Evolutionary conservation across 2,888 invertebrate species (phyloP), one percentile per base, ranked within the genome.

Genomic region (Mythimna lalbum): DNA sequence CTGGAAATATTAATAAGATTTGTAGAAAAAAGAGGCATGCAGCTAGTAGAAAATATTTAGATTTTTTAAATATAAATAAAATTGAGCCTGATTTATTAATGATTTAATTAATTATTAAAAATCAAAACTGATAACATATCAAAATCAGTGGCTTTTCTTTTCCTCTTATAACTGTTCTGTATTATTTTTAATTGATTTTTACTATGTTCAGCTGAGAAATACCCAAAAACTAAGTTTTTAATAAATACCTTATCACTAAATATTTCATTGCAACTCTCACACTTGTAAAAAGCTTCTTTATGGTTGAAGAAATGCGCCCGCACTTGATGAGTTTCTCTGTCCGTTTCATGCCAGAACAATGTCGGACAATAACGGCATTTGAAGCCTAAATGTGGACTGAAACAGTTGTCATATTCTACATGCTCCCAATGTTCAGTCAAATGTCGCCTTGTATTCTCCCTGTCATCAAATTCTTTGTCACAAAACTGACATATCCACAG

Each of bases 401-500:
- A 95, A 78, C 96, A 96, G 76, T 95, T 96, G 73, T 94, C 93
- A 87, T 89, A 91, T 59, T 94, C 93, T 47, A 93, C 84, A 1
- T 76, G 76, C 57, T 90, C 88, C 91, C 90, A 94, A 79, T 95
- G 96, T 52, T 91, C 92, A 0, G 91, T 91, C 76, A 94, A 84
- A 84, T 94, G 95, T 9, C 79, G 83, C 53, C 96, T 89, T 0
- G 95, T 92, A 0, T 83, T 79, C 73, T 90, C 92, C 55, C 96
- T 82, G 31, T 91, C 89, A 52, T 93, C 90, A 91, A 96, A 96
- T 76, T 96, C 96, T 50, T 93, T 92, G 56, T 96, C 95, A 88
- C 96, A 96, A 84, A 96, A 95, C 88, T 96, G 96, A 87, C 96
- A 96, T 5, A 95, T 83, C 94, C 95, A 96, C 1, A 96, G 85